Conservation (phyloP, 2,888 invertebrate species). For the Volucella inflata region DNA sequence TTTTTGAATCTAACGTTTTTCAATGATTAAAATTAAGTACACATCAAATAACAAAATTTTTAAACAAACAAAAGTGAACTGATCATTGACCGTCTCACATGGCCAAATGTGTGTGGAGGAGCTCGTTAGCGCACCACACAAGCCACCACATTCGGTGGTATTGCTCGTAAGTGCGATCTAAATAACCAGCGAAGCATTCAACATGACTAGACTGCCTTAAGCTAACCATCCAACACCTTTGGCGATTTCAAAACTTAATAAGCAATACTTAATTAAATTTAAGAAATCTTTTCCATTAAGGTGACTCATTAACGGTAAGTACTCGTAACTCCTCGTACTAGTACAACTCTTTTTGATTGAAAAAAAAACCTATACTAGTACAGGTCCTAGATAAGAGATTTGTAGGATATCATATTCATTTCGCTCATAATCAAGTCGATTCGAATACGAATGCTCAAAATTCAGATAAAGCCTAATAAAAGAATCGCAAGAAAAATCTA, state of each 20-base stretch:
- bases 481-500: background rate
- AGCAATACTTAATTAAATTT: conserved; percentile 38
- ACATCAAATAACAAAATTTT: conserved; percentile 2
- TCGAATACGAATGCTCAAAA: too few species aligned
- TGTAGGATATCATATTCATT: background rate
- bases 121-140: conserved; percentile 44
- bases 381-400: too few species aligned
- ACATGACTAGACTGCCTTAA: conserved; percentile 27
- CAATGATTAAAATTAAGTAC: conserved; percentile 16
- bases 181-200: conserved; percentile 47
- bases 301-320: conserved; percentile 15
- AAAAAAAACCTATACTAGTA: too few species aligned
- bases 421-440: too few species aligned
- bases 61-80: conserved; percentile 56
- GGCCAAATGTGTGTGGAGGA: conserved; percentile 42
- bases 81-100: conserved; percentile 66
- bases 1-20: background rate
- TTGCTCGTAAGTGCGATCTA: conserved; percentile 19
- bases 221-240: conserved; percentile 17
- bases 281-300: conserved; percentile 10
- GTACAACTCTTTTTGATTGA: too few species aligned
- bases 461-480: conserved; percentile 21
- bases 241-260: conserved; percentile 40
- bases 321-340: background rate
- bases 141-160: too few species aligned